phyloP scores from a whole-genome alignment of 2,797 vertebrate genomes.

The Myotis daubentonii region DNA sequence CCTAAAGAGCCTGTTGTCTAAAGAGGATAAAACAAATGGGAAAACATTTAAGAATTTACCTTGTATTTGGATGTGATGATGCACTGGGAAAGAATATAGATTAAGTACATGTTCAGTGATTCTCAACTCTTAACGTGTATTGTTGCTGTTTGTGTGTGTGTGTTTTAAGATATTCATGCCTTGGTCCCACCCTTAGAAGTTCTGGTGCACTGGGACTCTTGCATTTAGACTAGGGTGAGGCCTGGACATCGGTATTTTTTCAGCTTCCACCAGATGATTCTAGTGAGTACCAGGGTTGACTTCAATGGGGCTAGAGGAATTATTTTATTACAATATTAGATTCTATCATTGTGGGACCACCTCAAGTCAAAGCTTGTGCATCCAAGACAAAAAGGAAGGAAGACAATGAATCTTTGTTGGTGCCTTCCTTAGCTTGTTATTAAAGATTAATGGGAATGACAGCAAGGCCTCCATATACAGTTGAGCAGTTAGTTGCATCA shows the following conservation, averaged over 20 bases:
- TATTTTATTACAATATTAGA: slow-evolving; percentile 16
- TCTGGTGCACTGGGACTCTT: background rate
- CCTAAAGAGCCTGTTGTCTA: background rate
- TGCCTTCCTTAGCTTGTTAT: background rate
- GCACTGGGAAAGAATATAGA: background rate
- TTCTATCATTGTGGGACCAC: background rate
- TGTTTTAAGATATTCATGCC: background rate
- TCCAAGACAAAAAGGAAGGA: background rate
- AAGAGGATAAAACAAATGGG: background rate
- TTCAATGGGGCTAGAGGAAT: background rate
- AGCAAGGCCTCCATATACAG: background rate
- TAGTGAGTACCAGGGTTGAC: background rate
- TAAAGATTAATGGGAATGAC: background rate
- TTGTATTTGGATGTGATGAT: background rate
- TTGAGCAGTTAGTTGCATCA: background rate
- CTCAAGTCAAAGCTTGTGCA: background rate
- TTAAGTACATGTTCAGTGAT: background rate
- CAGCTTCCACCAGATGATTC: background rate
- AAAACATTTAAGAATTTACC: slow-evolving; percentile 34
- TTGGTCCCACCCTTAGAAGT: background rate
- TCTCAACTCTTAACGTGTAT: background rate
- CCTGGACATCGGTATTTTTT: background rate
- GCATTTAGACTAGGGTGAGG: background rate
- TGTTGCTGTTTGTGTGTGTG: background rate
- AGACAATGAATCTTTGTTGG: background rate